Evolutionary conservation across 2,797 vertebrate species (phyloP), one percentile per base, ranked within the genome.

Genomic region (Avahi laniger): DNA sequence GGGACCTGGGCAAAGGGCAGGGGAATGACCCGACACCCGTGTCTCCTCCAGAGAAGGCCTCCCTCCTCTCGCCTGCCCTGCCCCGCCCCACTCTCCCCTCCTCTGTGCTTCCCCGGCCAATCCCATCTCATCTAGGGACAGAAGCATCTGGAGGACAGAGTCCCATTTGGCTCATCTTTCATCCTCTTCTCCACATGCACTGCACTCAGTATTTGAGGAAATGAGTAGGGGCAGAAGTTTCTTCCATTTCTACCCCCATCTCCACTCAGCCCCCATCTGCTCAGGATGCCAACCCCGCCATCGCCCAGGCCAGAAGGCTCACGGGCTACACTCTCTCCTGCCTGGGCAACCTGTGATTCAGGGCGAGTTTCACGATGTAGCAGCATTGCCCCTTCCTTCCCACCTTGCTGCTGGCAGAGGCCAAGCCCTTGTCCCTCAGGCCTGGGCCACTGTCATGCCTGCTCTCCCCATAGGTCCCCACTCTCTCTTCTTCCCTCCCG

Each of bases 121-220:
- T 17, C 13, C 33, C 35, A 15, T 10, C 50, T 54, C 61, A 15
- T 33, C 12, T 9, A 5, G 1, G 35, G 38, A 41, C 24, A 7
- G 24, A 46, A 63, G 24, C 35, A 28, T 4, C 52, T 43, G 38
- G 18, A 54, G 30, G 38, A 61, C 17, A n/a, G 43, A 35, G 35
- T 12, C 73, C 35, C 18, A 4, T 0, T 4, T 43, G 54, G n/a
- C 4, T 43, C 57, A 41, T 6, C 59, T 18, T 1, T 48, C 8
- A 65, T 7, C 57, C 59, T 57, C 30, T 43, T 24, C 54, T 22
- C 52, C 48, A 9, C 8, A 13, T 13, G 9, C 12, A 12, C 17
- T 48, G 18, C 26, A 15, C 1, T 38, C 10, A 10, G 2, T 7
- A 7, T 9, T 0, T 26, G 10, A 35, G 12, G 9, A 12, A n/a